Conservation (phyloP, 2,888 invertebrate species). For the Sphaeridia pumilis region DNA sequence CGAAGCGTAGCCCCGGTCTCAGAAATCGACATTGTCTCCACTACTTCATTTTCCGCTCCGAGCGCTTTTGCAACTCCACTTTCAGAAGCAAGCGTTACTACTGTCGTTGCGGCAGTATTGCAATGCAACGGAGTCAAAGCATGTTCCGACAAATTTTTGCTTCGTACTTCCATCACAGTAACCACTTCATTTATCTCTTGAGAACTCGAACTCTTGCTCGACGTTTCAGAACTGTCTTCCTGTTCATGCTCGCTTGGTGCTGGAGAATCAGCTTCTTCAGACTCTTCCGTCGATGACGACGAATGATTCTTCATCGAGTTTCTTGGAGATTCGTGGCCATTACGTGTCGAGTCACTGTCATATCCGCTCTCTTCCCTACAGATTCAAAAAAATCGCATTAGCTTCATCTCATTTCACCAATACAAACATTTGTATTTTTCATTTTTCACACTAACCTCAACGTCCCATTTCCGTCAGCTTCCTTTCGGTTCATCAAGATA, state of each 20-base stretch:
- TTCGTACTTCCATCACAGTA: neutral
- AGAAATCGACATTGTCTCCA: neutral
- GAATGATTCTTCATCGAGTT: constrained; percentile 23
- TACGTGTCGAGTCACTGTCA: constrained; percentile 47
- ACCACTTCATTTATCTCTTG: constrained; percentile 6
- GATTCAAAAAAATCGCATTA: neutral
- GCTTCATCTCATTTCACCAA: neutral
- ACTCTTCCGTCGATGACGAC: constrained; percentile 1
- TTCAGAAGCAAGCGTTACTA: neutral
- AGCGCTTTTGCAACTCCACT: neutral
- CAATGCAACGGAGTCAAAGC: neutral
- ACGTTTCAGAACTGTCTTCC: neutral
- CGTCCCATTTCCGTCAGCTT: constrained; percentile 10
- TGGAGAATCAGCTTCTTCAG: constrained; percentile 5
- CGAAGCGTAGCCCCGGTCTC: neutral
- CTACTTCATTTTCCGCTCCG: too few species aligned
- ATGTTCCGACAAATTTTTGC: too few species aligned
- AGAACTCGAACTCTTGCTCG: neutral
- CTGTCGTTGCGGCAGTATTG: neutral
- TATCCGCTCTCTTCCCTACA: constrained; percentile 48
- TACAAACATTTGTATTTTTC: neutral
- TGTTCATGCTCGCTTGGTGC: neutral
- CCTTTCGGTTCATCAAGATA: constrained; percentile 14
- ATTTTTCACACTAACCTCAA: constrained; percentile 5
- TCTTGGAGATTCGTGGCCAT: constrained; percentile 29